Evolutionary conservation across 2,888 invertebrate genomes (phyloP).

Genomic region (Ischnura elegans): DNA sequence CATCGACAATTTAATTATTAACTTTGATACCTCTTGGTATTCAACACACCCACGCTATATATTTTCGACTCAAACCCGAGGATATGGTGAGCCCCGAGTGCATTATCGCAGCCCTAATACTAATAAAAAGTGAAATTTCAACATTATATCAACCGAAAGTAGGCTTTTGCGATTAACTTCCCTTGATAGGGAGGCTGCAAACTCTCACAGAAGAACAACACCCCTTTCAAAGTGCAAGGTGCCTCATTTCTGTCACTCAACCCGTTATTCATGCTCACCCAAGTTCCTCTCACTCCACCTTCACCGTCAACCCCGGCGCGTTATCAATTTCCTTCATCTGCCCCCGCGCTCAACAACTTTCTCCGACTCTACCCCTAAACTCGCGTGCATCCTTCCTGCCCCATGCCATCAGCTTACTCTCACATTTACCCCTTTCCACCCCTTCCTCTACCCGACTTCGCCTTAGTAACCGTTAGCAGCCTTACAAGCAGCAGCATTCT

Average conservation of each 20-base stretch:
- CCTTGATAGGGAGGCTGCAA: too few relatives aligned
- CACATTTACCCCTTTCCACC: background rate
- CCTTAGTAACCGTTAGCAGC: too few relatives aligned
- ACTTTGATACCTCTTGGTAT: too few relatives aligned
- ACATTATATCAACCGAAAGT: background rate
- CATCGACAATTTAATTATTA: too few relatives aligned
- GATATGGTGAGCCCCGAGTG: too few relatives aligned
- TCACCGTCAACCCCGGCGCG: background rate
- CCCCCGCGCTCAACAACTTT: background rate
- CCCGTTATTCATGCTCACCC: background rate
- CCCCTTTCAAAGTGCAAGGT: background rate
- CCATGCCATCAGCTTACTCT: background rate
- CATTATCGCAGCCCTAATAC: too few relatives aligned
- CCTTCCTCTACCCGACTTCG: background rate
- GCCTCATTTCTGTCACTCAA: background rate
- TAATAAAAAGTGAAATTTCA: too few relatives aligned
- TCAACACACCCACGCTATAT: too few relatives aligned
- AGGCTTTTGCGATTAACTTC: background rate
- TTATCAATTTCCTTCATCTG: slow-evolving; percentile 27
- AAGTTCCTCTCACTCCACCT: background rate
- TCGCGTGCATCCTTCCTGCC: background rate
- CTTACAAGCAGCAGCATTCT: too few relatives aligned
- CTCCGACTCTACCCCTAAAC: slow-evolving; percentile 4
- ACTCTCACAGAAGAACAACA: background rate
- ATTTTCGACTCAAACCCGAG: too few relatives aligned